phyloP scores from a whole-genome alignment of 2,797 vertebrate species.

The Denticeps clupeoides region DNA sequence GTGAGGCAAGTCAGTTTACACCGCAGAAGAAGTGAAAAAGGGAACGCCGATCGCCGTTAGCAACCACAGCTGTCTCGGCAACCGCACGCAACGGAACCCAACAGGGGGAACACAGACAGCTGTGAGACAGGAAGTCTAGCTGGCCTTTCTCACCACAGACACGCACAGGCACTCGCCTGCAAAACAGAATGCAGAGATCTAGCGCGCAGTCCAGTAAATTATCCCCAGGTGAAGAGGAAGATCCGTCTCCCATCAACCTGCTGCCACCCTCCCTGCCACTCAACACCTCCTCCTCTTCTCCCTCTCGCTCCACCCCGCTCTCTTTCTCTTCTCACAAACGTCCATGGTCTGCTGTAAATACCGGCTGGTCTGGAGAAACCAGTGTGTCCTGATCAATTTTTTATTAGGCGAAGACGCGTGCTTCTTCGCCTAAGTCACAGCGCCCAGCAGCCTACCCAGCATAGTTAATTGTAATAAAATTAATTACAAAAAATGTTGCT shows the following conservation, averaged over 20 bases:
- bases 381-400: no score
- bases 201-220: constrained; percentile 6
- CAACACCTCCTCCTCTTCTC: not conserved
- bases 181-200: not conserved
- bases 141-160: constrained; percentile 4
- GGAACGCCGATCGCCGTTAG: no score
- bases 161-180: not conserved
- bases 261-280: not conserved
- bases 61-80: constrained; percentile 8
- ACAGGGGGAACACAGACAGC: constrained; percentile 17
- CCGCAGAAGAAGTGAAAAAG: no score
- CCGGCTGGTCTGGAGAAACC: no score
- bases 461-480: no score
- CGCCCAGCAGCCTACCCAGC: no score
- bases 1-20: no score
- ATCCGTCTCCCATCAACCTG: not conserved
- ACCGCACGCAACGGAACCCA: constrained; percentile 12
- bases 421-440: no score
- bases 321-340: not conserved
- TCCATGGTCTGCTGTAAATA: no score
- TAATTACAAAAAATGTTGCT: no score
- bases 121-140: constrained; percentile 21
- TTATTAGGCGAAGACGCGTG: no score
- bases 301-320: not conserved
- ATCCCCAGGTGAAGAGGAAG: constrained; percentile 5